Evolutionary conservation across 2,113 vertebrate species (phyloP), one percentile per base, ranked within the genome.

Genomic region (Prietella phreatophila): DNA sequence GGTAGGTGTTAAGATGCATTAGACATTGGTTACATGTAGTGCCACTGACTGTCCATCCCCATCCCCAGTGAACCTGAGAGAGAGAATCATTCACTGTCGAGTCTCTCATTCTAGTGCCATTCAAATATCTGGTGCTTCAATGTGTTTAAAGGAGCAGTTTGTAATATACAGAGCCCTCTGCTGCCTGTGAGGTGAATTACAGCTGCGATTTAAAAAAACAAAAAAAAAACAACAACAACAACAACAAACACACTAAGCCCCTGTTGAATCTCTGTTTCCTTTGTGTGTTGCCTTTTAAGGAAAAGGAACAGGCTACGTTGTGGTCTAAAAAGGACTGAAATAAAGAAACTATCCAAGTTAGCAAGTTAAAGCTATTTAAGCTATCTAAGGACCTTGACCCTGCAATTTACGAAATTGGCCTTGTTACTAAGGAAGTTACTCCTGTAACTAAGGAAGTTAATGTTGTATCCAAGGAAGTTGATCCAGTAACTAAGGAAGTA

Each of bases 21-120:
- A 96, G 96, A 93, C 95, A 95, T 95, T 95, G 95, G 95, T 97
- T 97, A 99, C 97, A 99, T 98, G 97, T 98, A 99, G 95, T 97
- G 97, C 98, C 97, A 99, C 93, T 98, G 97, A 94, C 97, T 97
- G 94, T 98, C 97, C 97, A 98, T 96, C 90, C 97, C 97, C 97
- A 98, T 97, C 94, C 97, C 97, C 95, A 98, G 94, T 92, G 96
- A 94, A 94, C 96, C 98, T 98, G 96, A 91, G 93, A 94, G 95
- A 96, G 93, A 47, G 95, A 95, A n/a, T 42, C 5, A 39, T 61
- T 61, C 22, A 61, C 8, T 60, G 9, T 56, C 6, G 11, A 22
- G 33, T 71, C 42, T 55, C 22, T 71, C 63, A 71, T 56, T 50
- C 30, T 5, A 36, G 50, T 33, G 56, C 65, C 25, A 13, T 84